A percentile compares a stretch with the other conserved stretches of the same genome.
Conservation (phyloP, 2,888 invertebrate species). For the Colletes collaris region DNA sequence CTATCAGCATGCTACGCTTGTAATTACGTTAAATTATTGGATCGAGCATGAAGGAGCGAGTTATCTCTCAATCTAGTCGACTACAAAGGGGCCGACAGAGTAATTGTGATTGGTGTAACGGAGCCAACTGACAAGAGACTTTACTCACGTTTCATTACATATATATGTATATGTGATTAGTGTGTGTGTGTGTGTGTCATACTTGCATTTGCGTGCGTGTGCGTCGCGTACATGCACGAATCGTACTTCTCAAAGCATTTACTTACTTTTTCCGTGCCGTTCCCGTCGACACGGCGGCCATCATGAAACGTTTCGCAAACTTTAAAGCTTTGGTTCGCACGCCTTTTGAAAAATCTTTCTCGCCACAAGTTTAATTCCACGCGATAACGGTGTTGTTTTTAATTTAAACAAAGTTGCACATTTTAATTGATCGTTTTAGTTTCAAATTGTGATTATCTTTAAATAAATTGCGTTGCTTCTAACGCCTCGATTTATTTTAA, state of each 20-base stretch:
- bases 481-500: too few species aligned
- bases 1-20: constrained; percentile 60
- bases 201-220: constrained; percentile 4
- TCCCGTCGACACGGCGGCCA: not conserved
- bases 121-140: constrained; percentile 64
- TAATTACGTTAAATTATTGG: constrained; percentile 79
- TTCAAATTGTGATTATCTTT: too few species aligned
- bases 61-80: constrained; percentile 78
- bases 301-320: not conserved
- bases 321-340: too few species aligned
- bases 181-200: constrained; percentile 27
- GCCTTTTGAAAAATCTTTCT: not conserved
- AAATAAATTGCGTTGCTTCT: too few species aligned
- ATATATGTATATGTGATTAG: too few species aligned
- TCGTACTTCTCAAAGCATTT: constrained; percentile 16
- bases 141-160: constrained; percentile 41
- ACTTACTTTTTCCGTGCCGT: constrained; percentile 45
- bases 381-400: too few species aligned
- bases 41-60: constrained; percentile 72
- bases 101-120: constrained; percentile 76
- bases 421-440: not conserved
- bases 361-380: not conserved
- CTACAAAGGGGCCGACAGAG: constrained; percentile 73
- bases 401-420: not conserved
- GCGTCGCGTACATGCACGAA: not conserved